Base-by-base conservation (phyloP, 2,113 vertebrate genomes). In the Syrrhaptes paradoxus region DNA sequence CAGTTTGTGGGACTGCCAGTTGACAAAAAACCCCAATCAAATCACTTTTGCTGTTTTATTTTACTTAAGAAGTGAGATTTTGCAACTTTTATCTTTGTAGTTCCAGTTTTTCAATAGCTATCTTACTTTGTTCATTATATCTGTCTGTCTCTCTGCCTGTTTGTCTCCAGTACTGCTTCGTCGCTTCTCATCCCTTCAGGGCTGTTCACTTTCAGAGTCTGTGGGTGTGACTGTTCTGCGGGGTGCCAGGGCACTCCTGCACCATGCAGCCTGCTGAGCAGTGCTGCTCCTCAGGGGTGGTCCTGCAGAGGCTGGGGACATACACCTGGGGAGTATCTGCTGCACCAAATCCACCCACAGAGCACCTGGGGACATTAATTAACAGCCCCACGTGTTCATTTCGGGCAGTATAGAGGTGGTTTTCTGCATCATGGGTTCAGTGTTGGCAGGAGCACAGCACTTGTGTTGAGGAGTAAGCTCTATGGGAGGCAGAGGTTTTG, bases 51-150 rank as follows among this genome's bases (percentile, higher is more conserved):
- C 14, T 78, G 10, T 16, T 62, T 77, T 74, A n/a, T 89, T 87
- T 87, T 75, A 66, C 45, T 45, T 26, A 71, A 67, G 41, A 84
- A 82, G 28, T n/a, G 24, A 67, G 62, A 75, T 81, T 87, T 81
- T 14, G 3, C 57, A 63, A 55, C 61, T 73, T 79, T 24, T 34
- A 4, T 20, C 52, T 81, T 74, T 10, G 65, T 59, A 61, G 18
- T 57, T 96, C 25, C 36, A 49, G 5, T 68, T 92, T 95, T 87
- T 72, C 66, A 36, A 54, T 71, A 73, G 43, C 29, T 28, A 9
- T 48, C 68, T 74, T 58, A 57, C 34, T 95, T 87, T 54, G 22
- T 57, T 92, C n/a, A 12, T 66, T 84, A 0, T 13, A 21, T 38
- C 76, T 65, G 13, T 59, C 38, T 54, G 3, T 68, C 36, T 70